A percentile compares a stretch with the other conserved stretches of the same genome.
phyloP scores from a whole-genome alignment of 1,140 invertebrate species.

The Trissolcus basalis region DNA sequence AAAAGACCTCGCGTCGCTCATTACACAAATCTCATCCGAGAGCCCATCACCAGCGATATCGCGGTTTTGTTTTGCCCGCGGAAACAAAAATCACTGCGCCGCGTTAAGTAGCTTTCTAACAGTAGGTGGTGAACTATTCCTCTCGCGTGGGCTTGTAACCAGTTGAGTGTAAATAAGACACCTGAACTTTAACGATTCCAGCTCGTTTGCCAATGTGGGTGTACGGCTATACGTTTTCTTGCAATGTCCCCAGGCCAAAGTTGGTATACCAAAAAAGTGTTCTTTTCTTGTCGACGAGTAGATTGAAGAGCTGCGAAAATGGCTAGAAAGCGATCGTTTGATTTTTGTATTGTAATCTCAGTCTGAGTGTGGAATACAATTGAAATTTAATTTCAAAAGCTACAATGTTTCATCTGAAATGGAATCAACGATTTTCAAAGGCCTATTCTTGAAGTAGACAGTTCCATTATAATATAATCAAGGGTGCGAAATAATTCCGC shows the following conservation, averaged over 20 bases:
- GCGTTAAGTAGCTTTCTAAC: conserved; percentile 54
- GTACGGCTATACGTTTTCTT: conserved; percentile 20
- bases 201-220: conserved; percentile 39
- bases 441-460: conserved; percentile 1
- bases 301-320: background rate
- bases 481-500: conserved; percentile 54
- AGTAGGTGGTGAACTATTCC: conserved; percentile 54
- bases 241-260: too few relatives aligned
- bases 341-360: too few relatives aligned
- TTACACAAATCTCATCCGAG: conserved; percentile 23
- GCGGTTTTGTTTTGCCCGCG: conserved; percentile 35
- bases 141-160: conserved; percentile 45
- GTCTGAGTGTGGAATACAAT: too few relatives aligned
- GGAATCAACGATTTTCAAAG: too few relatives aligned
- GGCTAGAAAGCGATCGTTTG: background rate
- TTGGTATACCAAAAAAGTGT: too few relatives aligned
- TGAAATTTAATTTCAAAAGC: too few relatives aligned
- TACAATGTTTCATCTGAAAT: too few relatives aligned
- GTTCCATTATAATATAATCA: conserved; percentile 28
- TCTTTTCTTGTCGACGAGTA: too few relatives aligned
- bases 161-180: conserved; percentile 53
- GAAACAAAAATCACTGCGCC: conserved; percentile 39
- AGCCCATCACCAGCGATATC: conserved; percentile 24
- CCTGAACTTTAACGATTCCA: conserved; percentile 53
- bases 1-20: conserved; percentile 28